phyloP scores from a whole-genome alignment of 2,113 vertebrate genomes.

The Polypterus senegalus region DNA sequence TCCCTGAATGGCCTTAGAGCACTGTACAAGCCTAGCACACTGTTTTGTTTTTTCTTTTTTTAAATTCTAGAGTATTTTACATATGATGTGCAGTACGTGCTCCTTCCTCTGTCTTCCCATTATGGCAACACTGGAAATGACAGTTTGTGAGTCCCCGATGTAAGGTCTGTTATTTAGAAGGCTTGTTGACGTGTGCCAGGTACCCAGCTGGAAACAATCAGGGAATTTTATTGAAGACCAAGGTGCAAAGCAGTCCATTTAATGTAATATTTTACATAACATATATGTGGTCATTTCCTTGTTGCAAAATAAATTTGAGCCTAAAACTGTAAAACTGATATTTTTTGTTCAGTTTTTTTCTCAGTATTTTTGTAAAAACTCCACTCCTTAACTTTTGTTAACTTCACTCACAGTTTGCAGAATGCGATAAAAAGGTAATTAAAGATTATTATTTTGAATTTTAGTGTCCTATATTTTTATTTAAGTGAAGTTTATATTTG shows the following conservation, averaged over 20 bases:
- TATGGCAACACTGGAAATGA: not conserved
- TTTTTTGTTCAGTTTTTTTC: slow-evolving; percentile 1
- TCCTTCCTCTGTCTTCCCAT: slow-evolving; percentile 4
- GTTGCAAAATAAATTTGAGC: slow-evolving; percentile 2
- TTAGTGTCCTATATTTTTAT: slow-evolving; percentile 4
- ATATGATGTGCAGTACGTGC: slow-evolving; percentile 5
- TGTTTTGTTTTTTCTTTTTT: slow-evolving; percentile 3
- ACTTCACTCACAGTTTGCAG: slow-evolving; percentile 4
- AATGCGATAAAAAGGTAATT: slow-evolving; percentile 2
- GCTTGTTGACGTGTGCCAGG: too few species aligned
- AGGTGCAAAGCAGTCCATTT: not conserved
- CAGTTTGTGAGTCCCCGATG: not conserved
- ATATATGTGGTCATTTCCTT: not conserved
- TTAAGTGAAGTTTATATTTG: not conserved
- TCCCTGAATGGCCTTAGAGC: slow-evolving; percentile 23
- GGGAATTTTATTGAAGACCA: not conserved
- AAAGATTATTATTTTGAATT: slow-evolving; percentile 8
- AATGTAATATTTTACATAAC: not conserved
- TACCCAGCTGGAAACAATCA: not conserved
- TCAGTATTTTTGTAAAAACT: slow-evolving; percentile 3
- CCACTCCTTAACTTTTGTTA: slow-evolving; percentile 5
- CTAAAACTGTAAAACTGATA: not conserved
- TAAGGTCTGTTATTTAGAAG: too few species aligned
- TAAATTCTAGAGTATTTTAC: not conserved
- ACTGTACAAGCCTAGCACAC: slow-evolving; percentile 30